phyloP scores from a whole-genome alignment of 2,888 invertebrate species.

The Apamea crenata region DNA sequence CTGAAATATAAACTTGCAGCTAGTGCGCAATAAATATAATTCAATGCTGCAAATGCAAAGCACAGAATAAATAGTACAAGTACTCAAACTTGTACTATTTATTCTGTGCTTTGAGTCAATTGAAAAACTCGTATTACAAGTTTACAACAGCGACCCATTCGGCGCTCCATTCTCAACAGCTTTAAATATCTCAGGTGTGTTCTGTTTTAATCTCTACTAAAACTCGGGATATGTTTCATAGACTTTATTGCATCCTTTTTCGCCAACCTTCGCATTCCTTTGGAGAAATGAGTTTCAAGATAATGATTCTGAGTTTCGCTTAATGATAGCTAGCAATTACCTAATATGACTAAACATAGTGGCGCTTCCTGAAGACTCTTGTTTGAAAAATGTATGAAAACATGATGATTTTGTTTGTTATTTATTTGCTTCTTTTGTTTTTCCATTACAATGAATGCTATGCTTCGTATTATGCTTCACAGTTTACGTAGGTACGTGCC shows the following conservation, averaged over 20 bases:
- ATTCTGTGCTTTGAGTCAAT: not conserved
- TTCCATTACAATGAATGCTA: slow-evolving; percentile 9
- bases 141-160: not conserved
- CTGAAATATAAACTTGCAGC: not conserved
- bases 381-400: slow-evolving; percentile 11
- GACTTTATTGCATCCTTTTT: slow-evolving; percentile 25
- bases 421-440: slow-evolving; percentile 19
- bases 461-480: too few species aligned
- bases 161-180: not conserved
- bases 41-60: too few species aligned
- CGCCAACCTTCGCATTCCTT: not conserved
- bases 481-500: not conserved
- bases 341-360: slow-evolving; percentile 26
- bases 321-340: slow-evolving; percentile 3
- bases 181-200: slow-evolving; percentile 12
- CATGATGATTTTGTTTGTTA: slow-evolving; percentile 17
- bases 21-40: slow-evolving; percentile 13
- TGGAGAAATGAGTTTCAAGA: slow-evolving; percentile 31
- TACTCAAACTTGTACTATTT: too few species aligned
- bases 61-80: too few species aligned
- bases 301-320: slow-evolving; percentile 4
- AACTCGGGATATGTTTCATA: slow-evolving; percentile 19
- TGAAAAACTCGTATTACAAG: slow-evolving; percentile 21
- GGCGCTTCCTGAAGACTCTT: slow-evolving; percentile 22
- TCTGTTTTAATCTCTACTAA: slow-evolving; percentile 5